A percentile compares a stretch with the other conserved stretches of the same genome.
Evolutionary conservation across 2,113 vertebrate genomes (phyloP).

Genomic region (Tylochromis polylepis): DNA sequence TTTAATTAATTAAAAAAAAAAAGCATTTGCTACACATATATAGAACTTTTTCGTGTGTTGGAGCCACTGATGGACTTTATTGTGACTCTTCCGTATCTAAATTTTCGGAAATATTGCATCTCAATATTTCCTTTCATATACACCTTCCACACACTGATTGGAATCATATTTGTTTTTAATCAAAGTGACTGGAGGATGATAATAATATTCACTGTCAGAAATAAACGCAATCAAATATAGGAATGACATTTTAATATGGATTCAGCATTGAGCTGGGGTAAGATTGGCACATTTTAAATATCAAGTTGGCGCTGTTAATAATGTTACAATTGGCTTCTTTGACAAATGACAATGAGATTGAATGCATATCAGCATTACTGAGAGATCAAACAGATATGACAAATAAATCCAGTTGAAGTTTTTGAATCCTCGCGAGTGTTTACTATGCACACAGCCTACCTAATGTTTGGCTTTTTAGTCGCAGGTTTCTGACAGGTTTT

Average conservation of each 20-base stretch:
- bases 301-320: slow-evolving; percentile 68
- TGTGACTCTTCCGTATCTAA: slow-evolving; percentile 9
- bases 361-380: slow-evolving; percentile 59
- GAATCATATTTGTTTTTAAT: slow-evolving; percentile 72
- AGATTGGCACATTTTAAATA: slow-evolving; percentile 80
- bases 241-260: slow-evolving; percentile 76
- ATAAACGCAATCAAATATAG: slow-evolving; percentile 69
- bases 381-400: slow-evolving; percentile 67
- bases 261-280: slow-evolving; percentile 35
- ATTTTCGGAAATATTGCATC: slow-evolving; percentile 1
- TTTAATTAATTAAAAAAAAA: neutral
- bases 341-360: slow-evolving; percentile 68
- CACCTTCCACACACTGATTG: slow-evolving; percentile 50
- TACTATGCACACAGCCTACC: slow-evolving; percentile 3
- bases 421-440: slow-evolving; percentile 39
- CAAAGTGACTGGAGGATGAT: slow-evolving; percentile 63
- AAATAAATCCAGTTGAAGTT: slow-evolving; percentile 58
- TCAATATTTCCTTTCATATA: slow-evolving; percentile 34
- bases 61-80: neutral
- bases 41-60: neutral
- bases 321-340: slow-evolving; percentile 57
- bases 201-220: slow-evolving; percentile 68
- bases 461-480: slow-evolving; percentile 16
- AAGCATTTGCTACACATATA: neutral
- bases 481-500: slow-evolving; percentile 29